Evolutionary conservation across 2,113 vertebrate species (phyloP), one percentile per base, ranked within the genome.

Genomic region (Podocnemis expansa): DNA sequence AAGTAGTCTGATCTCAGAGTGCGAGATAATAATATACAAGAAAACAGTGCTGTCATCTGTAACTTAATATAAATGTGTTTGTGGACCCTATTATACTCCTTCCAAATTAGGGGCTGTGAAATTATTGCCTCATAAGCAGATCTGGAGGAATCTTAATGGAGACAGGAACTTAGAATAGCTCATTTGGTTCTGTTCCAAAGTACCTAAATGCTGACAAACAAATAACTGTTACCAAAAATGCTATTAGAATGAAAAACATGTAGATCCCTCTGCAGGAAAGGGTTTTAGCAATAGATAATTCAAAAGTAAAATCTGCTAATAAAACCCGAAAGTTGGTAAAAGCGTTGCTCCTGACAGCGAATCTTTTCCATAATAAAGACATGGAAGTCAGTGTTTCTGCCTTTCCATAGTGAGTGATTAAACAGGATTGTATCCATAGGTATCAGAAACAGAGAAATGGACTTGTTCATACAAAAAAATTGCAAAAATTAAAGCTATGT

Each of bases 171-270:
- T 95, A 90, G 91, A 96, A 41, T 34, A 91, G 56, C 85, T 86
- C 90, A 93, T 97, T 96, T 96, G 80, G 54, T 94, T 96, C 85
- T 93, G n/a, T 91, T 80, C 79, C 91, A 96, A 96, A 96, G 93
- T 78, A 88, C 80, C 86, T 41, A 94, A 94, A 31, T 95, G 80
- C 81, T 94, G 80, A 75, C 87, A 91, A 67, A 75, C 93, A 96
- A 96, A 87, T 85, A 96, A 94, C 89, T 1, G 24, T 91, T 95
- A 79, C 78, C 94, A 92, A 88, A 92, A 93, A 85, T 80, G 58
- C 38, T 87, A 47, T 75, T 93, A 1, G 4, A 95, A 94, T 91
- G 86, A 90, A 80, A 97, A 95, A 2, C 6, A 79, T 82, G 92
- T 16, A 51, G 89, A 91, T 94, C 94, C 22, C 60, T 91, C 52